Conservation (phyloP, 2,797 vertebrate genomes). For the Etheostoma nigrum region DNA sequence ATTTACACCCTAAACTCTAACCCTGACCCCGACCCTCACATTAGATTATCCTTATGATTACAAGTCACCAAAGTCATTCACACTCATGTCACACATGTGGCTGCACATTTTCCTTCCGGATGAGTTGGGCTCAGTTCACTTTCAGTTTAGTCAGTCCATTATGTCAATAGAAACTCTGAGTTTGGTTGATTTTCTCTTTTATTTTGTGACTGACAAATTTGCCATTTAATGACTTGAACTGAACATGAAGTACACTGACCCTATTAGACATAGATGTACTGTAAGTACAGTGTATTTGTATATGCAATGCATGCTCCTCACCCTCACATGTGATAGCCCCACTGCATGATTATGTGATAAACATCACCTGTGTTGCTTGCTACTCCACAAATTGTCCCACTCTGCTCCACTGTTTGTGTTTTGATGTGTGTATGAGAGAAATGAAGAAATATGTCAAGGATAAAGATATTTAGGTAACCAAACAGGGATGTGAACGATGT, state of each 20-base stretch:
- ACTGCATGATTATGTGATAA: conserved; percentile 80
- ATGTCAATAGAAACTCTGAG: neutral
- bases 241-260: conserved; percentile 49
- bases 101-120: conserved; percentile 50
- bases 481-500: neutral
- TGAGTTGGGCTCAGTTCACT: conserved; percentile 51
- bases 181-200: neutral
- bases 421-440: conserved; percentile 23
- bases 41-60: conserved; percentile 37
- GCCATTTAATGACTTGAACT: conserved; percentile 1
- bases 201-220: neutral
- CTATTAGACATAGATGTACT: conserved; percentile 14
- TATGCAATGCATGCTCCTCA: conserved; percentile 60
- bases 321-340: conserved; percentile 25
- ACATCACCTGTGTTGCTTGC: conserved; percentile 46
- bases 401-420: conserved; percentile 24
- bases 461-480: neutral
- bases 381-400: conserved; percentile 38
- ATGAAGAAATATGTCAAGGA: conserved; percentile 5
- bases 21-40: conserved; percentile 17
- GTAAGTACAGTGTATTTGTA: conserved; percentile 18
- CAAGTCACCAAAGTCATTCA: conserved; percentile 31
- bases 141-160: conserved; percentile 51
- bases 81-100: conserved; percentile 46
- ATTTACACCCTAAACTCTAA: conserved; percentile 49